Percentiles rank a stretch among this genome's conserved stretches.
Evolutionary conservation across 2,888 invertebrate genomes (phyloP).

Genomic region (Choreutis nemorana): DNA sequence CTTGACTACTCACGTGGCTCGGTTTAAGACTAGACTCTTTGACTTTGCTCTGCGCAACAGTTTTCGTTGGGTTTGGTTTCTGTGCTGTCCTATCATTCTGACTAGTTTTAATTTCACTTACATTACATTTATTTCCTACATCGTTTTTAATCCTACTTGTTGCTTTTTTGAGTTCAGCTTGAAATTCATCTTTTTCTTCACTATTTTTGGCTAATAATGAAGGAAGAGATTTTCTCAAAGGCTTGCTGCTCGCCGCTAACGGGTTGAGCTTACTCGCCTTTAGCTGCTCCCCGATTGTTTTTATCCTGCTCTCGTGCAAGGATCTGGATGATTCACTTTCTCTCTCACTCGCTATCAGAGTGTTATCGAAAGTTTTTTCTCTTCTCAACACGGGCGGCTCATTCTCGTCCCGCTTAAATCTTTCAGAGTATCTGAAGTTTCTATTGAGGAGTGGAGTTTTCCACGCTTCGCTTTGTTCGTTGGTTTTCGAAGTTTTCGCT

Average conservation of each 20-base stretch:
- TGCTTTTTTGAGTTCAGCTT: constrained; percentile 58
- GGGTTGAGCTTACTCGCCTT: constrained; percentile 35
- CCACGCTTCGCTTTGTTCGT: constrained; percentile 50
- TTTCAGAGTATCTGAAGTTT: constrained; percentile 57
- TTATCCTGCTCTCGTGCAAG: constrained; percentile 37
- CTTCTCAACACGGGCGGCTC: constrained; percentile 46
- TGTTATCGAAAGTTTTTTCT: constrained; percentile 60
- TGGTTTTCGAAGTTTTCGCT: constrained; percentile 52
- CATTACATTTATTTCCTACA: constrained; percentile 51
- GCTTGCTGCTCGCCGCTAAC: constrained; percentile 37
- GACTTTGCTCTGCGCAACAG: constrained; percentile 42
- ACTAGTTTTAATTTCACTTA: constrained; percentile 58
- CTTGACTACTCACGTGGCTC: constrained; percentile 21
- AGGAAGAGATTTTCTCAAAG: constrained; percentile 63
- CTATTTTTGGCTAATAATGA: constrained; percentile 56
- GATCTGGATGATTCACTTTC: constrained; percentile 39
- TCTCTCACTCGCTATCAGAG: constrained; percentile 37
- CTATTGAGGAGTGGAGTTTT: constrained; percentile 53
- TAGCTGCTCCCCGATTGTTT: constrained; percentile 37
- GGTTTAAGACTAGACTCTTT: constrained; percentile 57
- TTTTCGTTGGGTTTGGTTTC: constrained; percentile 55
- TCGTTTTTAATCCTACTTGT: constrained; percentile 60
- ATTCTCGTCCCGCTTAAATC: constrained; percentile 46
- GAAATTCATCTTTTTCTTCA: constrained; percentile 65
- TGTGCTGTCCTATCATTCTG: constrained; percentile 38